Percentiles rank a stretch among this genome's conserved stretches.
phyloP scores from a whole-genome alignment of 2,113 vertebrate species.

The Nothoprocta pentlandii region DNA sequence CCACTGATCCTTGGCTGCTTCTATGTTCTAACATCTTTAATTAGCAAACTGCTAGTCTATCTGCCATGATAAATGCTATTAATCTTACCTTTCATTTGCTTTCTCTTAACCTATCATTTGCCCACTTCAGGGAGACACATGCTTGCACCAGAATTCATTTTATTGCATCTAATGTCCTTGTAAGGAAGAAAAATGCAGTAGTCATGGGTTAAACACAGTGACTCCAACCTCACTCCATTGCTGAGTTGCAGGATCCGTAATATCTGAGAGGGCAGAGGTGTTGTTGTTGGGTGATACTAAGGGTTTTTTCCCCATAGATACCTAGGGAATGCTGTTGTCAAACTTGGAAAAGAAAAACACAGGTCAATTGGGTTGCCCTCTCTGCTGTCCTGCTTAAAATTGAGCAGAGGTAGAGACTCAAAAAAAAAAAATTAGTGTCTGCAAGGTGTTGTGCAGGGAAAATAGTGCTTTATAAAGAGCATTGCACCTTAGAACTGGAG shows the following conservation, averaged over 20 bases:
- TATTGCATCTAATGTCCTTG: slow-evolving; percentile 16
- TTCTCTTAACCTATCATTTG: slow-evolving; percentile 69
- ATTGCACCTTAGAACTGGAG: neutral
- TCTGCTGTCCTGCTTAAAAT: neutral
- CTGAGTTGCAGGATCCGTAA: neutral
- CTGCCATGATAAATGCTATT: slow-evolving; percentile 90
- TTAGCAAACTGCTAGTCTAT: slow-evolving; percentile 88
- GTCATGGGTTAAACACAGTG: neutral
- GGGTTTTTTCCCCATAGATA: neutral
- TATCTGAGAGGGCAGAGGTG: neutral
- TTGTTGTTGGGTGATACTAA: neutral
- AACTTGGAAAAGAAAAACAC: neutral
- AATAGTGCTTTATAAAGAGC: neutral
- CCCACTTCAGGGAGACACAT: slow-evolving; percentile 54
- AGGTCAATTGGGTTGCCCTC: neutral
- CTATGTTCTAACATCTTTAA: slow-evolving; percentile 91
- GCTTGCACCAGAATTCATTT: slow-evolving; percentile 44
- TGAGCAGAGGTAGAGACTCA: neutral
- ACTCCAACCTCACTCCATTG: neutral
- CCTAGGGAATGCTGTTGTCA: neutral
- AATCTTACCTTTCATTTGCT: slow-evolving; percentile 90
- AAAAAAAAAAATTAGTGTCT: neutral
- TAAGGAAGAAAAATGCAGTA: slow-evolving; percentile 42
- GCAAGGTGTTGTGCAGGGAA: neutral
- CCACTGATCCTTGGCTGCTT: slow-evolving; percentile 89